These are phyloP conservation scores for Pachycephala philippinensis DNA, from an alignment of 2,113 vertebrate genomes.

Conservation along the genomic window DNA sequence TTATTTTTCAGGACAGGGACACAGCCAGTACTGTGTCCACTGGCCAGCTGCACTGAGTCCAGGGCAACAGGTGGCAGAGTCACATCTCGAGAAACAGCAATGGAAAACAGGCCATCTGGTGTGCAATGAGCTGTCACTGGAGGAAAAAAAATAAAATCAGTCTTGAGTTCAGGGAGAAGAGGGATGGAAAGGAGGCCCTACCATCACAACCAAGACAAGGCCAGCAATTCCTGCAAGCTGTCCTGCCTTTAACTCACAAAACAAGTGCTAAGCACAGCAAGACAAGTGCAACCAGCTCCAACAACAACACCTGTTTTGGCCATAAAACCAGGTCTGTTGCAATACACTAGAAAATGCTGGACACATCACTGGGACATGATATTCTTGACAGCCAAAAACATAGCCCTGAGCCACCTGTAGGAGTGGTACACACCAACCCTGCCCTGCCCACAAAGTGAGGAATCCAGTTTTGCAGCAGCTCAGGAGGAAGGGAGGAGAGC, in stretches of 20 bases:
- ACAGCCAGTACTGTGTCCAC: not conserved
- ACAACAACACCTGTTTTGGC: accelerated
- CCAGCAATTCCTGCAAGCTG: not conserved
- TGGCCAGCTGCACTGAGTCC: slow-evolving; percentile 45
- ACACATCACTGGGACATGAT: not conserved
- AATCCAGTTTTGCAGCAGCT: not conserved
- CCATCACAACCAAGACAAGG: not conserved
- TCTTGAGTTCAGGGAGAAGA: not conserved
- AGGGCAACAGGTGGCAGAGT: slow-evolving; percentile 29
- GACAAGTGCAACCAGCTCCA: not conserved
- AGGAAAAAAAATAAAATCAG: not conserved
- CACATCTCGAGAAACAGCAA: slow-evolving; percentile 34
- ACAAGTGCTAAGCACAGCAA: not conserved
- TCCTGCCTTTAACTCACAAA: not conserved
- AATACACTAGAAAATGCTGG: not conserved
- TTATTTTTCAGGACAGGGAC: slow-evolving; percentile 18
- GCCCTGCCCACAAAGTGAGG: not conserved
- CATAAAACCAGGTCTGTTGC: not conserved
- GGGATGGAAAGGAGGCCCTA: not conserved
- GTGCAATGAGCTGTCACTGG: slow-evolving; percentile 64
- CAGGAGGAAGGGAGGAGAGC: not conserved
- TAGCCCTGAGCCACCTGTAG: not conserved
- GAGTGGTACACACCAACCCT: not conserved
- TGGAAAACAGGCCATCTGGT: slow-evolving; percentile 37
- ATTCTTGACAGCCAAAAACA: not conserved